These are phyloP conservation scores for Ophion ellenae DNA, from an alignment of 2,888 invertebrate genomes.

Conservation along the genomic window DNA sequence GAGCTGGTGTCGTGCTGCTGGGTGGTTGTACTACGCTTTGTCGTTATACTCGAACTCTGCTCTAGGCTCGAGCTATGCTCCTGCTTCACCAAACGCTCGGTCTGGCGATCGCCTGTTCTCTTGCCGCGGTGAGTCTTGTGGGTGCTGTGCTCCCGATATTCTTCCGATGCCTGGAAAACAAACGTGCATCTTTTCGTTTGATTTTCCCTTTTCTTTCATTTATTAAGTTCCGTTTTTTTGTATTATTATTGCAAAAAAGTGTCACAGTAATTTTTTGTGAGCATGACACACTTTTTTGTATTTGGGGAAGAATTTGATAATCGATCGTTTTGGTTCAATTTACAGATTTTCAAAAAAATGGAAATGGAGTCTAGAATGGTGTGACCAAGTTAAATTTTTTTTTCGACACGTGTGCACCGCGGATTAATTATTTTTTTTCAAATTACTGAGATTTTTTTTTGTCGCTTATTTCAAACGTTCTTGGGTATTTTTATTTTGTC, in stretches of 20 bases:
- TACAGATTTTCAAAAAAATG: neutral
- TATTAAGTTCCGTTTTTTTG: neutral
- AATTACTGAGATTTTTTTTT: neutral
- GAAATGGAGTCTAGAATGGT: neutral
- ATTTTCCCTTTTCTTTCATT: neutral
- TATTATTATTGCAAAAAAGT: neutral
- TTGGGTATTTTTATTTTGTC: neutral
- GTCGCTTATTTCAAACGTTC: neutral
- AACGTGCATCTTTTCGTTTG: slow-evolving; percentile 3
- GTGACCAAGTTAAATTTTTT: neutral
- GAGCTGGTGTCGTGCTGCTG: slow-evolving; percentile 68
- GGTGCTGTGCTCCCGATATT: slow-evolving; percentile 80
- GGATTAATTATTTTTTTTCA: neutral
- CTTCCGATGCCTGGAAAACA: slow-evolving; percentile 80
- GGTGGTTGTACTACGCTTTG: slow-evolving; percentile 75
- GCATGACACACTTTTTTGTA: neutral
- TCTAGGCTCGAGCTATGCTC: slow-evolving; percentile 77
- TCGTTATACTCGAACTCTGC: slow-evolving; percentile 76
- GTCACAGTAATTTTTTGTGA: neutral
- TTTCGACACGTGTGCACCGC: neutral
- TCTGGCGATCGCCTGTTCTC: slow-evolving; percentile 74
- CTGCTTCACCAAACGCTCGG: slow-evolving; percentile 78
- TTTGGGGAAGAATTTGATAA: neutral
- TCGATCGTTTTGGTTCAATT: neutral
- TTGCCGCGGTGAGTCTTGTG: slow-evolving; percentile 80